Conservation (phyloP, 2,888 invertebrate genomes). For the Spodoptera littoralis region DNA sequence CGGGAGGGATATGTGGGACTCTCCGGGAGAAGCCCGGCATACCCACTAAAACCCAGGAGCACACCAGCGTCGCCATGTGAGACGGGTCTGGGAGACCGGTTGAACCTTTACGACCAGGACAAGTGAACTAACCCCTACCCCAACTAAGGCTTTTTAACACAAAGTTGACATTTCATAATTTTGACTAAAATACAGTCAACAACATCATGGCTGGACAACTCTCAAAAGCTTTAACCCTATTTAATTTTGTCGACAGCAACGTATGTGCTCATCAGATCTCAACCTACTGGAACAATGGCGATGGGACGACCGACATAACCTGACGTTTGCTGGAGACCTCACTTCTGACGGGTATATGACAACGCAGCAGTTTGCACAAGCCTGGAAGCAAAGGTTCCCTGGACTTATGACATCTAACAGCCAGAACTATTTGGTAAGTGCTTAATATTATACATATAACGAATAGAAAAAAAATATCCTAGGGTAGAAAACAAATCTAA, state of each 20-base stretch:
- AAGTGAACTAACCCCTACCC: too few species aligned
- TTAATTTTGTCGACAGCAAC: constrained; percentile 70
- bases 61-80: too few species aligned
- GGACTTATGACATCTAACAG: constrained; percentile 88
- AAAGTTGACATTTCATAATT: too few species aligned
- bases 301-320: constrained; percentile 90
- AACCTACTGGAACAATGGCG: constrained; percentile 91
- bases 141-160: too few species aligned
- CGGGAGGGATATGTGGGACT: too few species aligned
- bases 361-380: constrained; percentile 90
- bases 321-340: constrained; percentile 89
- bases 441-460: neutral
- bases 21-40: too few species aligned
- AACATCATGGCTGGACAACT: too few species aligned
- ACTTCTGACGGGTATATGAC: constrained; percentile 91
- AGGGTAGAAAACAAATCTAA: too few species aligned
- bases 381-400: constrained; percentile 91
- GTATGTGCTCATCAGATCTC: constrained; percentile 91
- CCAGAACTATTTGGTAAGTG: constrained; percentile 87
- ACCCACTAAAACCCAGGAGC: too few species aligned
- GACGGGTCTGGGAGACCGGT: too few species aligned
- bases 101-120: too few species aligned
- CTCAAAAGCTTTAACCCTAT: neutral
- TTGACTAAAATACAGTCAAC: too few species aligned
- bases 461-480: neutral